A percentile compares a stretch with the other conserved stretches of the same genome.
These are phyloP conservation scores for Heliconius ismenius DNA, from an alignment of 2,888 invertebrate genomes.

Conservation along the genomic window DNA sequence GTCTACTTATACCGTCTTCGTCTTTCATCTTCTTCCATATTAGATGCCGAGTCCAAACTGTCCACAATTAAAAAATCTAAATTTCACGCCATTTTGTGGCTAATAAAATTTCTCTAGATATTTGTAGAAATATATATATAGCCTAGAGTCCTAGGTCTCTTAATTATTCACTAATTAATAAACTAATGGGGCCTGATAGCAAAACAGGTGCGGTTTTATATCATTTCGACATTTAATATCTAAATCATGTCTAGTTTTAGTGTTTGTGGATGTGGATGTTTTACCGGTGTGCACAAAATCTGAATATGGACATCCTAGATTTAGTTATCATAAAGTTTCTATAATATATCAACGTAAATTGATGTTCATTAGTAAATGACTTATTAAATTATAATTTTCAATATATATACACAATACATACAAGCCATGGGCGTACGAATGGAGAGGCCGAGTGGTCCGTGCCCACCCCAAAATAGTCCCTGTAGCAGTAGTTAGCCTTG, in stretches of 20 bases:
- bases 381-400: too few relatives aligned
- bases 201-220: slow-evolving; percentile 2
- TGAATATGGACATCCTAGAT: not conserved
- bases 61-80: too few relatives aligned
- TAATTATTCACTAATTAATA: slow-evolving; percentile 16
- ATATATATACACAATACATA: too few relatives aligned
- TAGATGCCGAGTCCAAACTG: too few relatives aligned
- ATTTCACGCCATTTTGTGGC: not conserved
- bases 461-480: too few relatives aligned
- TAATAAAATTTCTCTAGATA: not conserved
- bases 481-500: too few relatives aligned
- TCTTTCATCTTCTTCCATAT: too few relatives aligned
- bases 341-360: not conserved
- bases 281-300: not conserved
- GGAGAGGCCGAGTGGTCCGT: too few relatives aligned
- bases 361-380: too few relatives aligned
- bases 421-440: too few relatives aligned
- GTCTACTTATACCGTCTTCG: too few relatives aligned
- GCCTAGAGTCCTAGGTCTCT: not conserved
- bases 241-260: not conserved
- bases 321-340: not conserved
- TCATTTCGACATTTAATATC: slow-evolving; percentile 11
- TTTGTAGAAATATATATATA: too few relatives aligned
- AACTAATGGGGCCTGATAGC: not conserved
- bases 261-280: not conserved